Evolutionary conservation across 2,888 invertebrate genomes (phyloP).

Genomic region (Yponomeuta evonymella): DNA sequence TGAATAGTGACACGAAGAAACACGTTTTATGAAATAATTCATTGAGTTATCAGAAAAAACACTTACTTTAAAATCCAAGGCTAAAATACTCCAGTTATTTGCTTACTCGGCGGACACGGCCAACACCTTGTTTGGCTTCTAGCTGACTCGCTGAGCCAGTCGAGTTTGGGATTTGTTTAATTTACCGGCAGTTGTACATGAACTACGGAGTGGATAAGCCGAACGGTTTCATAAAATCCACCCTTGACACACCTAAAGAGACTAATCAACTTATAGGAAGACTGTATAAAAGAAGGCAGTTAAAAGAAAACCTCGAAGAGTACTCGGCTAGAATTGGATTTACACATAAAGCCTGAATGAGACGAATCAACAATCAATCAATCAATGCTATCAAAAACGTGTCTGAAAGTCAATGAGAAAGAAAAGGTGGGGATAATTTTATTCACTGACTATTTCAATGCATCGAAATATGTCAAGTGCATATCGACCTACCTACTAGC

Average conservation of each 20-base stretch:
- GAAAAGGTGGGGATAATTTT: neutral
- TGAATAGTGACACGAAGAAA: too few species aligned
- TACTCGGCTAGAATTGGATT: neutral
- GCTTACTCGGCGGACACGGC: conserved; percentile 2
- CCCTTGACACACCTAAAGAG: neutral
- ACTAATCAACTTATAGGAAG: neutral
- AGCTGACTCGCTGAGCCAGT: conserved; percentile 1
- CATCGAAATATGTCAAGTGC: neutral
- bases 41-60: neutral
- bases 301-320: neutral
- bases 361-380: too few species aligned
- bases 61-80: neutral
- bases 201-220: conserved; percentile 1
- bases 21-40: too few species aligned
- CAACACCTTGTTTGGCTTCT: conserved; percentile 4
- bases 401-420: too few species aligned
- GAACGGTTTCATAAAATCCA: neutral
- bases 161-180: conserved; percentile 14
- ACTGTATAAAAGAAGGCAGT: too few species aligned
- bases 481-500: neutral
- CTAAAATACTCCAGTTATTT: neutral
- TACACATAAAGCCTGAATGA: too few species aligned
- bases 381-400: too few species aligned
- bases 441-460: neutral
- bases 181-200: conserved; percentile 11